phyloP scores from a whole-genome alignment of 2,888 invertebrate species.

The Tipula helvola region DNA sequence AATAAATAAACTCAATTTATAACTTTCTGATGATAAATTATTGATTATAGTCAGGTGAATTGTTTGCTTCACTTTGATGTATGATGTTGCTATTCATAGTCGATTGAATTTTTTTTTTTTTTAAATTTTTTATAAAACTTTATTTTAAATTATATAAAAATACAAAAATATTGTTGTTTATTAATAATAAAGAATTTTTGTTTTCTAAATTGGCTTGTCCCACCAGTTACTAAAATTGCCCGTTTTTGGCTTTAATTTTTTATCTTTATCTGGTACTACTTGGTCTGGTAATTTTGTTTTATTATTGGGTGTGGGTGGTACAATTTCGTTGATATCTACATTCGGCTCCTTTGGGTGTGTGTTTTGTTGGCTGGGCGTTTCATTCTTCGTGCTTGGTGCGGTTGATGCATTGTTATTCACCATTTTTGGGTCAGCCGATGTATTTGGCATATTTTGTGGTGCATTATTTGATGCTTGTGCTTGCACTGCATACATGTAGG shows the following conservation, averaged over 20 bases:
- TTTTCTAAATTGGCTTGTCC: background rate
- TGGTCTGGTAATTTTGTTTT: background rate
- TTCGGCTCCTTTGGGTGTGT: background rate
- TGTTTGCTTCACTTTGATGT: background rate
- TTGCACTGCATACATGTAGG: background rate
- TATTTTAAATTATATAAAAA: background rate
- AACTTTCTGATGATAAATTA: background rate
- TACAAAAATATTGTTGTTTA: background rate
- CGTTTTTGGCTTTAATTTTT: background rate
- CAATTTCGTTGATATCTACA: background rate
- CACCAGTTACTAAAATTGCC: background rate
- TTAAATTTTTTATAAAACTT: background rate
- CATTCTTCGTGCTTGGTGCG: background rate
- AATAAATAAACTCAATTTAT: background rate
- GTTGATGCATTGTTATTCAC: background rate
- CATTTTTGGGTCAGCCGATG: background rate
- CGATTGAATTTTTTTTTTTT: background rate
- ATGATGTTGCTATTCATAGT: background rate
- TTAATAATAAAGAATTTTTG: background rate
- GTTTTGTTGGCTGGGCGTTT: background rate
- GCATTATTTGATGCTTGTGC: background rate
- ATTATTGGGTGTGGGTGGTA: background rate
- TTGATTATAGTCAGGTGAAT: background rate
- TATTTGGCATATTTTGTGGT: background rate
- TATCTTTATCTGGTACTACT: background rate